These are phyloP conservation scores for Myioborus miniatus DNA, from an alignment of 2,797 vertebrate species.

Conservation along the genomic window DNA sequence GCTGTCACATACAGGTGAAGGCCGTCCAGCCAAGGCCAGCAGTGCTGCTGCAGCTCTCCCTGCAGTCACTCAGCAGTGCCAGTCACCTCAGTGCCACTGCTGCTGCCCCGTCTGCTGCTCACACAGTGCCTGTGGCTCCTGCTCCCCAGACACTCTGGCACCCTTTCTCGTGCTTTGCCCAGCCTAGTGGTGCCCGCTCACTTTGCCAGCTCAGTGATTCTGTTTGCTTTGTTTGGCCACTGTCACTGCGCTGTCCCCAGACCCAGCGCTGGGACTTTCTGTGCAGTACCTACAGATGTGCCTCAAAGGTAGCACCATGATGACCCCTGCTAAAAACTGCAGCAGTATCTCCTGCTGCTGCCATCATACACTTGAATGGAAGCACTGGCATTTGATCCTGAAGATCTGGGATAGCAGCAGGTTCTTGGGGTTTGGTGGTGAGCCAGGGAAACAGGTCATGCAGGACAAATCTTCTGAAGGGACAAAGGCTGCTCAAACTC, in stretches of 20 bases:
- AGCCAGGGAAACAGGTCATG: not conserved
- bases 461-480: not conserved
- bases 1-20: not conserved
- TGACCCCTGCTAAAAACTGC: not conserved
- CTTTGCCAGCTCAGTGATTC: not conserved
- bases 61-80: not conserved
- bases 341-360: not conserved
- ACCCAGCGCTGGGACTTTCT: not conserved
- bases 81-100: not conserved
- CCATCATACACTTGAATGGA: not conserved
- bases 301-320: not conserved
- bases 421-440: not conserved
- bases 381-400: not conserved
- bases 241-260: not conserved
- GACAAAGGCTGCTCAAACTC: not conserved
- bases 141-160: not conserved
- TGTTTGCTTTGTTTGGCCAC: not conserved
- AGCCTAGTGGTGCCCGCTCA: not conserved
- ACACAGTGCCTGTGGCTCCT: not conserved
- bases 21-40: not conserved
- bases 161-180: not conserved
- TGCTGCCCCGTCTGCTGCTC: not conserved
- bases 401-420: not conserved
- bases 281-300: not conserved
- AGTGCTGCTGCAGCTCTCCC: not conserved